Base-by-base conservation (phyloP, 2,888 invertebrate genomes). In the Ctena decussata region DNA sequence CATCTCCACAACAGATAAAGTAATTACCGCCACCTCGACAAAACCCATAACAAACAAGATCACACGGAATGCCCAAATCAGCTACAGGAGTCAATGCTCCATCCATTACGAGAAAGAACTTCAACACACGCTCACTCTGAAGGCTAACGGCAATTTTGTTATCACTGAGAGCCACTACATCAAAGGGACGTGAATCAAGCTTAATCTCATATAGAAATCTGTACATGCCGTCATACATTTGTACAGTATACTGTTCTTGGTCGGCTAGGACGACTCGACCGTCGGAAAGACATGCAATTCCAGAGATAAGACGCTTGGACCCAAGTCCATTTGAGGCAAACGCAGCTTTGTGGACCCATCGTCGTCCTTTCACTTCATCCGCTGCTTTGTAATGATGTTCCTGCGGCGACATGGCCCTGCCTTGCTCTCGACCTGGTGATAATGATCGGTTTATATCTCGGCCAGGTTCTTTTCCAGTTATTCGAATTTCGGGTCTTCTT, bases 11-110 rank as follows among this genome's bases (percentile, higher is more conserved):
- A 41, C 86, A 89, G 2, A 89, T 84, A 30, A 77, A 80, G 41
- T 86, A 89, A 41, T 82, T 53, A 15, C 86, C 89, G 8, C 78
- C 78, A 35, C 86, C 89, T 11, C 76, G 72, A n/a, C 86, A 84
- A 1, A 89, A 71, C 12, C 89, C 89, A 49, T 89, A 89, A 70
- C 84, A 84, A 0, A 89, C 86, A 77, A 84, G 80, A 21, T 89
- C 86, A 71, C 89, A 89, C 30, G 83, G 89, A 8, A 89, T 81
- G n/a, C 89, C 82, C 30, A 89, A 81, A 79, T 89, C 89, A 12
- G 89, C 89, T 1, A 89, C 80, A 12, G 86, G 72, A 5, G 86
- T 84, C 5, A 89, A 53, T 5, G 78, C 78, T 30, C 84, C 86
- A 18, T 57, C 76, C n/a, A 80, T 78, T 0, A 89, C 73, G 0